Evolutionary conservation across 2,113 vertebrate species (phyloP).

Genomic region (Argyrosomus japonicus): DNA sequence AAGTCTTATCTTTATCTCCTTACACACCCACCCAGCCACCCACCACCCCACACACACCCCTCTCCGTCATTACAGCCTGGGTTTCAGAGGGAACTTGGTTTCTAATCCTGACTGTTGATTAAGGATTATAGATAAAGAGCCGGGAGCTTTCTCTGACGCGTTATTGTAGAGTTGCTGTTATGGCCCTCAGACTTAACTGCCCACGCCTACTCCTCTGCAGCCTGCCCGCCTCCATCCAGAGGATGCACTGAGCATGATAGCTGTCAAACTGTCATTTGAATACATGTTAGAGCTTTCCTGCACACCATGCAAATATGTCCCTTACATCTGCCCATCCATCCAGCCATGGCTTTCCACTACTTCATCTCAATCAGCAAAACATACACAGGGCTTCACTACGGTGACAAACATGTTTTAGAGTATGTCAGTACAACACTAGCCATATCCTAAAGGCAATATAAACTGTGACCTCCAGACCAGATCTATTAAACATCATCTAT

Average conservation of each 20-base stretch:
- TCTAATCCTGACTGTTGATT: constrained; percentile 75
- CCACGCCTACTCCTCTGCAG: background rate
- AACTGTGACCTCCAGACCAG: too few species aligned
- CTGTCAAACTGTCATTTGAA: constrained; percentile 57
- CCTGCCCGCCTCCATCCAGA: background rate
- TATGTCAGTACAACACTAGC: too few species aligned
- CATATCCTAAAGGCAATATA: background rate
- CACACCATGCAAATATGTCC: constrained; percentile 56
- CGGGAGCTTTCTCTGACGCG: constrained; percentile 28
- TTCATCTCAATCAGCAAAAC: background rate
- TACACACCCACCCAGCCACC: background rate
- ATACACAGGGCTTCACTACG: background rate
- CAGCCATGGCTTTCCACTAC: background rate
- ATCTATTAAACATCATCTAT: too few species aligned
- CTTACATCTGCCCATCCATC: constrained; percentile 20
- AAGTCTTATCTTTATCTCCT: constrained; percentile 8
- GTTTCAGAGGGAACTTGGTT: constrained; percentile 35
- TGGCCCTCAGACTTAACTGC: constrained; percentile 2
- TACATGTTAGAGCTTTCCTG: constrained; percentile 29
- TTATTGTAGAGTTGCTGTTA: constrained; percentile 34
- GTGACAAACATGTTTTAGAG: background rate
- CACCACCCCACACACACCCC: too few species aligned
- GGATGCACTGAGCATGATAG: constrained; percentile 15
- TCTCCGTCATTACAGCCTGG: background rate
- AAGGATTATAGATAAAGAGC: constrained; percentile 68